Conservation (phyloP, 2,113 vertebrate species). For the Colinus virginianus region DNA sequence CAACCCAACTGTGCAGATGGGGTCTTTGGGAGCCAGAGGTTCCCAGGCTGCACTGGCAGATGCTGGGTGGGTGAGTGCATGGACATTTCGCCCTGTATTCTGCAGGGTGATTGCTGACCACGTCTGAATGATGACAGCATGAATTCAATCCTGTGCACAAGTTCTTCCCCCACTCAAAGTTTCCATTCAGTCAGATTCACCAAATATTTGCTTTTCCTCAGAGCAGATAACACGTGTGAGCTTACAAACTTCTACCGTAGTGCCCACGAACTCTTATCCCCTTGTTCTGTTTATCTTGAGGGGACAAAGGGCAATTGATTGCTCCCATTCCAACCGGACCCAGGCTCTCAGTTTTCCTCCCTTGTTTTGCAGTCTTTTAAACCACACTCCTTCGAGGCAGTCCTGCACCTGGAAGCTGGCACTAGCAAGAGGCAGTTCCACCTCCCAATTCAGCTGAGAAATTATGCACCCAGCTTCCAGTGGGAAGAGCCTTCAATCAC, state of each 20-base stretch:
- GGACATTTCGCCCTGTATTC: background rate
- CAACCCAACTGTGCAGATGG: background rate
- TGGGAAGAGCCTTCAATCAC: background rate
- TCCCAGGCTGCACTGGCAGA: background rate
- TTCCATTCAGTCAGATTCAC: slow-evolving; percentile 12
- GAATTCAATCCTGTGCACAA: background rate
- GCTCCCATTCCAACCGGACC: background rate
- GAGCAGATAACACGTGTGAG: slow-evolving; percentile 22
- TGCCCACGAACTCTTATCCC: slow-evolving; percentile 4
- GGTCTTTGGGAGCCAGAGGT: background rate
- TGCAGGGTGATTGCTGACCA: background rate
- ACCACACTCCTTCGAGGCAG: background rate
- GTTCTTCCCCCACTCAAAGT: background rate
- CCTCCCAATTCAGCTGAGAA: background rate
- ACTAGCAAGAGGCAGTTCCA: background rate
- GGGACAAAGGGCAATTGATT: slow-evolving; percentile 56
- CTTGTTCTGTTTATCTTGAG: slow-evolving; percentile 27
- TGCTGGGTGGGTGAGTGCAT: background rate
- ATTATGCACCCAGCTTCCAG: background rate
- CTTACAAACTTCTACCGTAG: slow-evolving; percentile 1
- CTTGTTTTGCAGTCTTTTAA: background rate
- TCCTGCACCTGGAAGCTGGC: background rate
- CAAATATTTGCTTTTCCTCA: slow-evolving; percentile 56
- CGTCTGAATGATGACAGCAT: background rate
- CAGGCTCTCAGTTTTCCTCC: slow-evolving; percentile 4